Conservation (phyloP, 2,113 vertebrate species). For the Columbina picui region DNA sequence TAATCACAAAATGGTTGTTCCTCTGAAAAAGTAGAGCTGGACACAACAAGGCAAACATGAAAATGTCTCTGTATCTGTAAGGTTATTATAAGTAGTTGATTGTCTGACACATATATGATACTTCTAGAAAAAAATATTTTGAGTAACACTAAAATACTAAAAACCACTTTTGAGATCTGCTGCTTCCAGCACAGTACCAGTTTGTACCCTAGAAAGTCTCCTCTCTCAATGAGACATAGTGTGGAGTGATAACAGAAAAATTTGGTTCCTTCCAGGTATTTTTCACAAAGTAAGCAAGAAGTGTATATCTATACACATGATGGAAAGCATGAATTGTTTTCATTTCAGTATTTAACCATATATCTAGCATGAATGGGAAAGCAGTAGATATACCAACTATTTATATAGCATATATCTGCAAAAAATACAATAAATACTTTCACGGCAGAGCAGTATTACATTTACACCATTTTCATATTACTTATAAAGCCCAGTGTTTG, state of each 20-base stretch:
- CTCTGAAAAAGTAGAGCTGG: not conserved
- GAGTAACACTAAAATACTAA: too few species aligned
- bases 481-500: not conserved
- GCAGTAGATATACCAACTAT: not conserved
- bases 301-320: not conserved
- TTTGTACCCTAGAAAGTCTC: not conserved
- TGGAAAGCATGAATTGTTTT: not conserved
- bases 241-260: not conserved
- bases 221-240: not conserved
- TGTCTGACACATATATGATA: too few species aligned
- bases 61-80: too few species aligned
- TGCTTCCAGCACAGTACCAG: not conserved
- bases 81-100: too few species aligned
- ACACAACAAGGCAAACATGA: too few species aligned
- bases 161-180: not conserved
- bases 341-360: fast-evolving
- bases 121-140: too few species aligned
- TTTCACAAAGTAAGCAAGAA: not conserved
- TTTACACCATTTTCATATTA: not conserved
- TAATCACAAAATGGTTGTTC: not conserved
- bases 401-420: not conserved
- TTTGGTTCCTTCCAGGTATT: not conserved
- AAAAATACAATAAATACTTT: not conserved
- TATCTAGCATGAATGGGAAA: not conserved
- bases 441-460: not conserved